These are phyloP conservation scores for Thaleichthys pacificus DNA, from an alignment of 2,797 vertebrate genomes.

Conservation along the genomic window DNA sequence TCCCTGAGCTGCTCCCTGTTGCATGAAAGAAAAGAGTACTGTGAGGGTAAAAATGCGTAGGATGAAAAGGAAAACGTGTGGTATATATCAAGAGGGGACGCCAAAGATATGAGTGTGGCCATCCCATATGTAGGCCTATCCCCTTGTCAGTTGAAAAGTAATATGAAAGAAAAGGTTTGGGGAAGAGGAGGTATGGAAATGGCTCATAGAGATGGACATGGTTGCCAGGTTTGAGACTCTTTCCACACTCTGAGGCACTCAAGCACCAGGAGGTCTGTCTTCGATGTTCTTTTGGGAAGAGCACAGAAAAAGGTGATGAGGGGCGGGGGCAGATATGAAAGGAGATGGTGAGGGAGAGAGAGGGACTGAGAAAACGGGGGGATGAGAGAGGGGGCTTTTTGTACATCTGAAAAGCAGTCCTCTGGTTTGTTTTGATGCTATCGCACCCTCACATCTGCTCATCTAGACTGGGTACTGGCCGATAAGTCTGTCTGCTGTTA, in stretches of 20 bases:
- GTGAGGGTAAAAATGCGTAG: not conserved
- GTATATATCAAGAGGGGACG: not conserved
- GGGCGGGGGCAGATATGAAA: not conserved
- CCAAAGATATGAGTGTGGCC: too few species aligned
- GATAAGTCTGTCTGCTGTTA: conserved; percentile 50
- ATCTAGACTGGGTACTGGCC: conserved; percentile 37
- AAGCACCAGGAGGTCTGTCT: too few species aligned
- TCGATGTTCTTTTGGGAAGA: not conserved
- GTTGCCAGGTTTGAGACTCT: too few species aligned
- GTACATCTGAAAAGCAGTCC: conserved; percentile 38
- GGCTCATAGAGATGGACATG: too few species aligned
- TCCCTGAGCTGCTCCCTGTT: not conserved
- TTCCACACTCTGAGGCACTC: too few species aligned
- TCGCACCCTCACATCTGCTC: conserved; percentile 43
- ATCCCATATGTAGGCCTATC: too few species aligned
- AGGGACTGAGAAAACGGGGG: conserved; percentile 5
- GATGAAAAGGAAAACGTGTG: not conserved
- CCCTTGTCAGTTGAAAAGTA: not conserved
- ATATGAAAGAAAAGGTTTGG: not conserved
- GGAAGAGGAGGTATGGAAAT: not conserved
- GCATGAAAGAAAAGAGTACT: too few species aligned
- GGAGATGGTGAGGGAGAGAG: conserved; percentile 15
- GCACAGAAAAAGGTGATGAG: not conserved
- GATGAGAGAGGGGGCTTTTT: not conserved
- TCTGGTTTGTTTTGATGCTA: conserved; percentile 52